Evolutionary conservation across 1,140 invertebrate species (phyloP), one percentile per base, ranked within the genome.

Genomic region (Trinorchestia longiramus): DNA sequence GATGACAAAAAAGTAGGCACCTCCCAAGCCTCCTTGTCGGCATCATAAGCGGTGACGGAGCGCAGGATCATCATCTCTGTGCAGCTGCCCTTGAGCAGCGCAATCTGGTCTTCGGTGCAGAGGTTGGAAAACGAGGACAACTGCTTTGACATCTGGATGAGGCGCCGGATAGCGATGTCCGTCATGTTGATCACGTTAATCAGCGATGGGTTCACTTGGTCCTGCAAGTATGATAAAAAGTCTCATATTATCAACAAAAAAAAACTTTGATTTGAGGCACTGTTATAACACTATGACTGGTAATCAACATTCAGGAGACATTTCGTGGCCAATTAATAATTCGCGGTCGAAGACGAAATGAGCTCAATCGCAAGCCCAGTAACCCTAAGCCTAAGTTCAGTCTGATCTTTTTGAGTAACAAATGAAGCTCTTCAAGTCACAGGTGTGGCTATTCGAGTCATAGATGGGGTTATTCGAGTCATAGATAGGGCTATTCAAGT

Each of bases 141-240:
- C 97, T 98, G 98, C 97, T 99, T 99, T 0, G 98, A 98, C 98
- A 99, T 99, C 97, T 99, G 99, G 97, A 99, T 99, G 43, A 99
- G 97, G 77, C 99, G 97, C 95, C 99, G 97, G 96, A 99, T 99
- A 4, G 99, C 99, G 96, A 99, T 98, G 4, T 99, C 99, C 0
- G 99, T 99, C 97, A 99, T 97, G 97, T 99, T 99, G 95, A 99
- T 98, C 11, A 99, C 98, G 97, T 98, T 98, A 91, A 99, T 97
- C 0, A 99, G 97, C 62, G 98, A 98, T 0, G 98, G 98, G 97
- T 98, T 98, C 43, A 92, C 95, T 0, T 96, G 96, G 95, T 96
- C 96, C 96, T 96, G 96, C 0, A 62, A 77, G n/a, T n/a, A n/a
- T n/a, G n/a, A 77, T 77, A 77, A 77, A 77, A 77, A 77, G 11